Evolutionary conservation across 2,797 vertebrate genomes (phyloP), one percentile per base, ranked within the genome.

Genomic region (Acanthurus leucopareius): DNA sequence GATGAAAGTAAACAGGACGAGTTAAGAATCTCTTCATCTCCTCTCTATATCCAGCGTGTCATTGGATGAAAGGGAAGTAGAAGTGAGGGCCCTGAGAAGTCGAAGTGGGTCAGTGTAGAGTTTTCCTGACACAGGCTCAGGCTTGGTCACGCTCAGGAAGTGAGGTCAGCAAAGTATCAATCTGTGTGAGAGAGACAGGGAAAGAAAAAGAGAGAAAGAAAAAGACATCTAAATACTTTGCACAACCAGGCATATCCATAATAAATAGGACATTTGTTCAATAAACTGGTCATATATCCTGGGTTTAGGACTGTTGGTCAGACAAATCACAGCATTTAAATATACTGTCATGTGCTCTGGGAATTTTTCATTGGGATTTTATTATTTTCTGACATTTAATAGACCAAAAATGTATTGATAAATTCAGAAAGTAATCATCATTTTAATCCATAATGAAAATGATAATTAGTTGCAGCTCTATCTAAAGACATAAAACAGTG

Each of bases 51-150:
- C 52, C 53, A 57, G 3, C 35, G 44, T 62, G 45, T 67, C 59
- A 19, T 22, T 40, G 42, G 69, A 51, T 47, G 73, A 73, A 28
- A 44, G 72, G 9, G 16, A 76, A 61, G 54, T 62, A 25, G 60
- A 76, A 73, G 73, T 75, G 68, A 80, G 71, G 58, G 35, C 75
- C 13, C 8, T 32, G 79, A 64, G 28, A 7, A 90, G 0, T 51
- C 89, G 92, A 44, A 79, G 90, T 22, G 87, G 91, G 77, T 86
- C 90, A 69, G 92, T 88, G 7, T 75, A 87, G 0, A 83, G 90
- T 22, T 61, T 63, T 62, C 92, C 73, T 93, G 93, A 63, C 53
- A 10, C 92, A 74, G 94, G 92, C 57, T 57, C 94, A 72, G 83
- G 92, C 3, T 87, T 82, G 0, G 85, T 86, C 28, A 16, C 92